Percentiles rank a stretch among this genome's conserved stretches.
Evolutionary conservation across 2,113 vertebrate species (phyloP).

Genomic region (Smithornis capensis): DNA sequence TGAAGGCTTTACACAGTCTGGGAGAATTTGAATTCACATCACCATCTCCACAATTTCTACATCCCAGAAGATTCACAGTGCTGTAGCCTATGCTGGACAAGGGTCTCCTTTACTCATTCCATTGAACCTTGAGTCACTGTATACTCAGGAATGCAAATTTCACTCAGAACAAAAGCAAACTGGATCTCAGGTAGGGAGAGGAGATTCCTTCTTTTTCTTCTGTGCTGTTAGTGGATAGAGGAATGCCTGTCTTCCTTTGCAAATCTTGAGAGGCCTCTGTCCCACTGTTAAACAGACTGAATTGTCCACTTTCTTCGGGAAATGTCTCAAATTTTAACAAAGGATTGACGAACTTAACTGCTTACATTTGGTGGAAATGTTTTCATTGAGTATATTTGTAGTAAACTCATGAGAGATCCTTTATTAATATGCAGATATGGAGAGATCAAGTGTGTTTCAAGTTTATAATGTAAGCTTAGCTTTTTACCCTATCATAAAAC

Average conservation of each 20-base stretch:
- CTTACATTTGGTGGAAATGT: neutral
- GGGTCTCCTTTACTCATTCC: neutral
- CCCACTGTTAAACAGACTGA: neutral
- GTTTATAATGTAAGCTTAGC: neutral
- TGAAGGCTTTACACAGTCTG: neutral
- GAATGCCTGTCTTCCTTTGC: neutral
- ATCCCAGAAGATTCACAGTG: neutral
- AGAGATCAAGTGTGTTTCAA: neutral
- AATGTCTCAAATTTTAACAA: neutral
- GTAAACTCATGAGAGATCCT: neutral
- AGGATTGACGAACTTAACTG: neutral
- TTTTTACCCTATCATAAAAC: neutral
- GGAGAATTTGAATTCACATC: neutral
- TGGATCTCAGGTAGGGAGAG: neutral
- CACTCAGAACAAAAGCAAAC: neutral
- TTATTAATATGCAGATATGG: neutral
- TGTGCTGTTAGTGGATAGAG: neutral
- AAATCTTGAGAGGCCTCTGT: neutral
- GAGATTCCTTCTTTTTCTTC: neutral
- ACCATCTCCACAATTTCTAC: neutral
- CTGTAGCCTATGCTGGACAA: neutral
- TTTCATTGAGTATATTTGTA: neutral
- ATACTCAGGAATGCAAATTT: neutral
- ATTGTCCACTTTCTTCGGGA: neutral
- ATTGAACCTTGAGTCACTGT: neutral